phyloP scores from a whole-genome alignment of 2,888 invertebrate genomes.

The Eilema depressum region DNA sequence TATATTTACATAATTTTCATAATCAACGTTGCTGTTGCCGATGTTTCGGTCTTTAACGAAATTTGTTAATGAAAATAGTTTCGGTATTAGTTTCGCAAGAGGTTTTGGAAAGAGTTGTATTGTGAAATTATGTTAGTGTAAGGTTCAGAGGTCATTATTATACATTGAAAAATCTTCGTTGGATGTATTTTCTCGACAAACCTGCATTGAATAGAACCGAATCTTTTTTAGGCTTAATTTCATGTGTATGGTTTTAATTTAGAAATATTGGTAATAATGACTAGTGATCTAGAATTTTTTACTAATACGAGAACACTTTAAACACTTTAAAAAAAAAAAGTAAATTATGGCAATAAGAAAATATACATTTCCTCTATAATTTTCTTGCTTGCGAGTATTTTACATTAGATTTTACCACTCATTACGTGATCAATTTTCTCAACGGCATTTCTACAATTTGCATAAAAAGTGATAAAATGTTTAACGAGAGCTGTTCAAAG shows the following conservation, averaged over 20 bases:
- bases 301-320: too few relatives aligned
- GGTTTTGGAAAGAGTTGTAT: neutral
- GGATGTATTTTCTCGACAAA: neutral
- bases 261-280: too few relatives aligned
- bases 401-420: neutral
- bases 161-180: neutral
- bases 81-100: neutral
- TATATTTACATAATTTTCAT: constrained; percentile 29
- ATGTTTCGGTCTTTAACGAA: constrained; percentile 23
- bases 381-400: too few relatives aligned
- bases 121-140: neutral
- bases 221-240: neutral
- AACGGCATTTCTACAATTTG: neutral
- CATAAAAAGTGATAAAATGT: neutral
- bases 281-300: too few relatives aligned
- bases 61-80: constrained; percentile 17
- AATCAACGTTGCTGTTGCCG: constrained; percentile 17
- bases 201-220: neutral
- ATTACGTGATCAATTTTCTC: neutral
- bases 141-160: neutral
- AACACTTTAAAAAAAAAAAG: too few relatives aligned
- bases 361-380: too few relatives aligned
- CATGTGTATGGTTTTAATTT: neutral
- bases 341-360: too few relatives aligned
- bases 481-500: constrained; percentile 5